Evolutionary conservation across 2,797 vertebrate species (phyloP).

Genomic region (Sphenopsis melanotis): DNA sequence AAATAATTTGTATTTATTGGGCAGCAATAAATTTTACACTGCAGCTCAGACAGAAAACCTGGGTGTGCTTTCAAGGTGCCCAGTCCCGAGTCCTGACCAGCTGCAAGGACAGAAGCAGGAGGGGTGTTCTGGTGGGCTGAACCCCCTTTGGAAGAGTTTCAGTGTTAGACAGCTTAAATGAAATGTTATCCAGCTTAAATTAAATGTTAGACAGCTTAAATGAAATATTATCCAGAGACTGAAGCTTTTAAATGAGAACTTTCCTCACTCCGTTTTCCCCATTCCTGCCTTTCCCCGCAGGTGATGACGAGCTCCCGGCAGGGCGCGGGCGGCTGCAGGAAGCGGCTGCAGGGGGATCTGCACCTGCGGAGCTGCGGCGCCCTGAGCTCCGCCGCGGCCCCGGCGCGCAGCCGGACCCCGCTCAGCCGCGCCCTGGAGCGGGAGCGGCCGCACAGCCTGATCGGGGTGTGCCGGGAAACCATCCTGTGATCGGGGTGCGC

Average conservation of each 20-base stretch:
- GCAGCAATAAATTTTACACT: not conserved
- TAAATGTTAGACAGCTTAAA: too few relatives aligned
- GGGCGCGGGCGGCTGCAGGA: slow-evolving; percentile 70
- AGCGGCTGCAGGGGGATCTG: slow-evolving; percentile 78
- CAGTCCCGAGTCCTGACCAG: not conserved
- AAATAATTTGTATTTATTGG: not conserved
- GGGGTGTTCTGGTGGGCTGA: not conserved
- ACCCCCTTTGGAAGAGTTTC: not conserved
- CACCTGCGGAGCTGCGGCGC: slow-evolving; percentile 88
- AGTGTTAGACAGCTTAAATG: not conserved
- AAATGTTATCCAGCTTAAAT: not conserved
- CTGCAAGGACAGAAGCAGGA: not conserved
- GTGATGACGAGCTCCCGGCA: slow-evolving; percentile 81
- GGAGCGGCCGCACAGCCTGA: slow-evolving; percentile 68
- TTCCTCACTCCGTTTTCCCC: not conserved
- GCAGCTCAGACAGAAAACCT: too few relatives aligned
- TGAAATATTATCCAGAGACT: not conserved
- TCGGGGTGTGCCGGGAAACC: slow-evolving; percentile 78
- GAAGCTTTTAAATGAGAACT: not conserved
- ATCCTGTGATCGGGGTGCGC: slow-evolving; percentile 66
- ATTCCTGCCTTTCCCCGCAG: slow-evolving; percentile 33
- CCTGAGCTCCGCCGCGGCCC: slow-evolving; percentile 75
- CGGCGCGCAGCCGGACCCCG: slow-evolving; percentile 62
- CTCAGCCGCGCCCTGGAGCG: slow-evolving; percentile 41
- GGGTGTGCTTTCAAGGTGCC: not conserved